Evolutionary conservation across 2,797 vertebrate genomes (phyloP).

Genomic region (Chelon auratus): DNA sequence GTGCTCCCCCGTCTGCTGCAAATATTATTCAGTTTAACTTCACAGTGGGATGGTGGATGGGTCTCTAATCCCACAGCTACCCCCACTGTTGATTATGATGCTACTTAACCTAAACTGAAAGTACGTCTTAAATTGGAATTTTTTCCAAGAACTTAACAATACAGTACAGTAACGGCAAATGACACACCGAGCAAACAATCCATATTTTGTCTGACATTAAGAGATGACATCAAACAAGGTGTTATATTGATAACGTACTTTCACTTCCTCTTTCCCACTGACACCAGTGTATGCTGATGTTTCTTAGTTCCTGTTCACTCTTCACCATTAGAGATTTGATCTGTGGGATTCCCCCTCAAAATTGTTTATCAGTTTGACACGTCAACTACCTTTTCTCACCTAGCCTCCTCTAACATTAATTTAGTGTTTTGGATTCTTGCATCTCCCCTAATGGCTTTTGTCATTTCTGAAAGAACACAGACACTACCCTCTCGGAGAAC

Average conservation of each 20-base stretch:
- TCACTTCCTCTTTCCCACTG: constrained; percentile 43
- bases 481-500: neutral
- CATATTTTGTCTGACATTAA: neutral
- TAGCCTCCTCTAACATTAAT: neutral
- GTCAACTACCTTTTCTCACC: neutral
- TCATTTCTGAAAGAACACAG: neutral
- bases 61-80: neutral
- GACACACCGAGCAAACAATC: neutral
- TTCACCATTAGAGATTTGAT: neutral
- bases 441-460: neutral
- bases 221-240: neutral
- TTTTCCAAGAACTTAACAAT: neutral
- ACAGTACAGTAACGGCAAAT: neutral
- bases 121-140: neutral
- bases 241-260: neutral
- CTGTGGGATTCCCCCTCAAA: constrained; percentile 1
- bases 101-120: too few species aligned
- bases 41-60: neutral
- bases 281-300: neutral
- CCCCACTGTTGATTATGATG: neutral
- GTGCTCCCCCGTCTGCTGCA: neutral
- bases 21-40: neutral
- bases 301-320: constrained; percentile 7
- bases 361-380: neutral
- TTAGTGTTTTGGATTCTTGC: neutral